phyloP scores from a whole-genome alignment of 2,888 invertebrate species.

The Brassicogethes aeneus region DNA sequence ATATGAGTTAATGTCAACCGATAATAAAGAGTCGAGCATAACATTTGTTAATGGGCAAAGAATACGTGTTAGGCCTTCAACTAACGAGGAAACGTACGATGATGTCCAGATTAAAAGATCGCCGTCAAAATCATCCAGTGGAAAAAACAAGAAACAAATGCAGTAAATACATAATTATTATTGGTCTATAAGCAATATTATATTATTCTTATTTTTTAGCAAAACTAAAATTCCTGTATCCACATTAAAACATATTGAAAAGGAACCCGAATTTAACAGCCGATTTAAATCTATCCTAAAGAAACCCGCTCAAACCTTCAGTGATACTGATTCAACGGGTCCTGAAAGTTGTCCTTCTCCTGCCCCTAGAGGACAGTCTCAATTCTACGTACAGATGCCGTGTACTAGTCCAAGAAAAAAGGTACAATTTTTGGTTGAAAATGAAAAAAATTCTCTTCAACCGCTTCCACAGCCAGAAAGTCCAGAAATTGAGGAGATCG shows the following conservation, averaged over 20 bases:
- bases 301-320: slow-evolving; percentile 40
- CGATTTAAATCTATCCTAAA: slow-evolving; percentile 48
- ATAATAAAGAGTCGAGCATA: slow-evolving; percentile 29
- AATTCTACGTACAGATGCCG: slow-evolving; percentile 55
- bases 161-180: neutral
- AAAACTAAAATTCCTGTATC: slow-evolving; percentile 13
- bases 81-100: slow-evolving; percentile 29
- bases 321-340: slow-evolving; percentile 33
- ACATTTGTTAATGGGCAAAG: slow-evolving; percentile 37
- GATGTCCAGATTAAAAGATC: slow-evolving; percentile 24
- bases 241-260: slow-evolving; percentile 21
- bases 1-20: slow-evolving; percentile 62
- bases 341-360: slow-evolving; percentile 34
- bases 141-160: slow-evolving; percentile 9
- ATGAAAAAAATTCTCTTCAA: slow-evolving; percentile 39
- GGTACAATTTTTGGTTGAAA: slow-evolving; percentile 66
- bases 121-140: slow-evolving; percentile 4
- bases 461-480: slow-evolving; percentile 6
- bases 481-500: slow-evolving; percentile 6
- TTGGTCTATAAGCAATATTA: slow-evolving; percentile 5
- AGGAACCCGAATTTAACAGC: slow-evolving; percentile 25
- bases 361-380: slow-evolving; percentile 40
- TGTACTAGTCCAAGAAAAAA: slow-evolving; percentile 48
- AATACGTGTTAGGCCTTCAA: slow-evolving; percentile 38
- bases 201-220: slow-evolving; percentile 3